Base-by-base conservation (phyloP, 2,113 vertebrate genomes). In the Dendrocopos noguchii region DNA sequence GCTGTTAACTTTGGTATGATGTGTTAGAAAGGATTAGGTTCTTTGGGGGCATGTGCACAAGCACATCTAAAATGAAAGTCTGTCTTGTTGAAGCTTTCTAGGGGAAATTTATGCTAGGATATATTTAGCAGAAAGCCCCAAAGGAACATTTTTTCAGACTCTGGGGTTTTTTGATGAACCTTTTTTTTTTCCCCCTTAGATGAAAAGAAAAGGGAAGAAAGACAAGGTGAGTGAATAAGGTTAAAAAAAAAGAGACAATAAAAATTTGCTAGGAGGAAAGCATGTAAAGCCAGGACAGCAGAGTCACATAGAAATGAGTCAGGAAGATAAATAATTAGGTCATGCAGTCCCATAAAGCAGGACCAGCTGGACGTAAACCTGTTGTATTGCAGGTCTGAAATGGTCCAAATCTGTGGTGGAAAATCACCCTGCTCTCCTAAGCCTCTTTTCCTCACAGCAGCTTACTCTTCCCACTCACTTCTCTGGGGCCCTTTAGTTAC, bases 51-150 rank as follows among this genome's bases (percentile, higher is more conserved):
- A 28, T 24, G 25, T 83, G 42, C 36, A 67, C 28, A 28, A 27
- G 50, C 80, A 67, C 16, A 3, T 46, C 34, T 31, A 36, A 89
- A 83, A 67, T 33, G 1, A n/a, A n/a, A 6, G 25, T 10, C 79
- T 92, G 66, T 52, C 78, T 67, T 77, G 19, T 52, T 89, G 81
- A 80, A 88, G 82, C 72, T 53, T 84, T 64, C 65, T 60, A 29
- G 27, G 47, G 27, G 44, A 87, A 85, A 85, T 83, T 57, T 71
- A 29, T 53, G 52, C 28, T 67, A 28, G 53, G 76, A 66, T 87
- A 84, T 77, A 73, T 89, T 88, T 85, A 92, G 84, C 20, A 73
- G 46, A 87, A 91, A 92, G 29, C 8, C 47, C 72, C 75, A 85
- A 78, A 80, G 82, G 72, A 90, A 60, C 10, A 31, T 57, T 84